These are phyloP conservation scores for Campoletis sonorensis DNA, from an alignment of 1,140 invertebrate species.

Conservation along the genomic window DNA sequence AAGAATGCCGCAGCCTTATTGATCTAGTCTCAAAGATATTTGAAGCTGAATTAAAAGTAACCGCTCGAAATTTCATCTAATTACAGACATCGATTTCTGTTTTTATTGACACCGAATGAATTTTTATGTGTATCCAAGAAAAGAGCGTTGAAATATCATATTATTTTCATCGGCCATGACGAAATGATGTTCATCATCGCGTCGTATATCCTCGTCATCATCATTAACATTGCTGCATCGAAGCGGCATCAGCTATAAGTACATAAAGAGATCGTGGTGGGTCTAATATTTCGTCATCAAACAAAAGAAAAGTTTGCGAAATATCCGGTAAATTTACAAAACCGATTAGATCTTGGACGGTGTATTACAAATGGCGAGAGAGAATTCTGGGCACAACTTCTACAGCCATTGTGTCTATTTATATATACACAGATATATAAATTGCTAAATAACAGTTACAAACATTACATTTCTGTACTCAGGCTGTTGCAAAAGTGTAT, in stretches of 20 bases:
- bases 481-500: neutral
- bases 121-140: constrained; percentile 45
- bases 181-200: constrained; percentile 62
- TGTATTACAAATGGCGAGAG: constrained; percentile 40
- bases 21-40: neutral
- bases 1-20: no score
- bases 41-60: neutral
- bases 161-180: constrained; percentile 72
- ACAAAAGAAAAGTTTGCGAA: constrained; percentile 71
- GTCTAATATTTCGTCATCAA: constrained; percentile 66
- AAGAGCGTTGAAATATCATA: constrained; percentile 71
- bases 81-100: neutral
- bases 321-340: constrained; percentile 74
- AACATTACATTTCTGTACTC: neutral
- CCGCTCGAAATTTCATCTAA: neutral
- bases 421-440: neutral
- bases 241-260: neutral
- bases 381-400: neutral
- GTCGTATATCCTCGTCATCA: constrained; percentile 12
- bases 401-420: constrained; percentile 4
- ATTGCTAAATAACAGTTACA: neutral
- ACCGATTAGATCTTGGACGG: constrained; percentile 63
- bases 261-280: constrained; percentile 54
- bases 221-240: constrained; percentile 14
- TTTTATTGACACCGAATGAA: neutral